Base-by-base conservation (phyloP, 2,888 invertebrate species). In the Cataglyphis altisquamis region DNA sequence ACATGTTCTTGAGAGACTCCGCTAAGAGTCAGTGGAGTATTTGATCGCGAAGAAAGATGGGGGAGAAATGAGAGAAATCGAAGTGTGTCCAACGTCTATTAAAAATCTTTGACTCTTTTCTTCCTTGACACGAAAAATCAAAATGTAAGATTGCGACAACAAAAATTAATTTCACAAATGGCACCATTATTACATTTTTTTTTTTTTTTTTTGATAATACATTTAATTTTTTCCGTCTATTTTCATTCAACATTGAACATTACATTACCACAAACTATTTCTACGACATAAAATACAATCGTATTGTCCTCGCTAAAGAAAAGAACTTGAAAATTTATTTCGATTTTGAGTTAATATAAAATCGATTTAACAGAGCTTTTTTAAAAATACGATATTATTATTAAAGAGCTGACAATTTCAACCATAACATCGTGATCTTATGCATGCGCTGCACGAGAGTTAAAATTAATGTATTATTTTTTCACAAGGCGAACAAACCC, bases 401-500 rank as follows among this genome's bases (percentile, higher is more conserved):
- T 55, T 55, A 15, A 21, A 55, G 15, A 5, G 36, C 12, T 18
- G n/a, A 36, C 3, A 55, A 25, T 32, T 21, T n/a, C 45, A 18
- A 66, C 3, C 15, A 18, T 9, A 29, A 25, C 9, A 9, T 6
- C 32, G 21, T n/a, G 60, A 32, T 32, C 36, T 60, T 45, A 70
- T 60, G 3, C 70, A 72, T 48, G 45, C n/a, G 57, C 18, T 12
- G 8, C 15, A 9, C 9, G 21, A 18, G 5, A 32, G 21, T 32
- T 64, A 21, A 57, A 39, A 77, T 68, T 68, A 77, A 68, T 55
- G 55, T 29, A 77, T 68, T 77, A 77, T 48, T 68, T 77, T 55
- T 77, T 77, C 41, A 57, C 32, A 55, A 77, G 68, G n/a, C 68
- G 29, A 21, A n/a, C 48, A 66, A 75, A 32, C 32, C 9, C 29